A percentile compares a stretch with the other conserved stretches of the same genome.
Conservation (phyloP, 2,113 vertebrate species). For the Zosterops borbonicus region DNA sequence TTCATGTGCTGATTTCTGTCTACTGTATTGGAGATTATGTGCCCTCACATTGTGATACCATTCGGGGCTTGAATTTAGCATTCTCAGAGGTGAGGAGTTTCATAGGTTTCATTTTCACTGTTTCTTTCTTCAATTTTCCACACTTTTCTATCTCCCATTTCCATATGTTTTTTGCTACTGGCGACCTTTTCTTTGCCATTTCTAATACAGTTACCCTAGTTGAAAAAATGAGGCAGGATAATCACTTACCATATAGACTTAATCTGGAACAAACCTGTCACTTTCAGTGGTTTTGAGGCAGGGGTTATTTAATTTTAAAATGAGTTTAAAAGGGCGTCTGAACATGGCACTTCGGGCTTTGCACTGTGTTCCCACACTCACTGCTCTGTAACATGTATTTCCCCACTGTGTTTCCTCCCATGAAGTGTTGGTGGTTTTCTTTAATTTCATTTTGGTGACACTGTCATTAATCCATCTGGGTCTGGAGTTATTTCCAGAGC, state of each 20-base stretch:
- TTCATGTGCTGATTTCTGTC: not conserved
- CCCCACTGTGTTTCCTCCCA: not conserved
- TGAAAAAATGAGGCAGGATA: not conserved
- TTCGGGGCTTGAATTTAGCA: not conserved
- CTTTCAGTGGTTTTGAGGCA: not conserved
- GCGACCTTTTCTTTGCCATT: not conserved
- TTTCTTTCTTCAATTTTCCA: not conserved
- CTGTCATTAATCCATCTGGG: not conserved
- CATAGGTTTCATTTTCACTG: not conserved
- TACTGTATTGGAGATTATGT: not conserved
- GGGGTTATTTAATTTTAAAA: not conserved
- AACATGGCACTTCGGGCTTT: not conserved
- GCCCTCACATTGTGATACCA: not conserved
- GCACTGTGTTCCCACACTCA: rapidly evolving
- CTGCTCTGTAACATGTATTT: rapidly evolving
- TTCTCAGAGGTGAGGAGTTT: not conserved
- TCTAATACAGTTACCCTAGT: not conserved
- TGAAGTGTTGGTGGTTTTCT: not conserved
- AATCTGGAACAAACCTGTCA: not conserved
- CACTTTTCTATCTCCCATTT: not conserved
- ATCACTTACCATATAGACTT: not conserved
- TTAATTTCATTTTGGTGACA: not conserved
- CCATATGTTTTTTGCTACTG: not conserved
- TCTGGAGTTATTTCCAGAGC: not conserved
- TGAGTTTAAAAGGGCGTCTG: not conserved